A percentile compares a stretch with the other conserved stretches of the same genome.
phyloP scores from a whole-genome alignment of 2,113 vertebrate genomes.

The Spheniscus mendiculus region DNA sequence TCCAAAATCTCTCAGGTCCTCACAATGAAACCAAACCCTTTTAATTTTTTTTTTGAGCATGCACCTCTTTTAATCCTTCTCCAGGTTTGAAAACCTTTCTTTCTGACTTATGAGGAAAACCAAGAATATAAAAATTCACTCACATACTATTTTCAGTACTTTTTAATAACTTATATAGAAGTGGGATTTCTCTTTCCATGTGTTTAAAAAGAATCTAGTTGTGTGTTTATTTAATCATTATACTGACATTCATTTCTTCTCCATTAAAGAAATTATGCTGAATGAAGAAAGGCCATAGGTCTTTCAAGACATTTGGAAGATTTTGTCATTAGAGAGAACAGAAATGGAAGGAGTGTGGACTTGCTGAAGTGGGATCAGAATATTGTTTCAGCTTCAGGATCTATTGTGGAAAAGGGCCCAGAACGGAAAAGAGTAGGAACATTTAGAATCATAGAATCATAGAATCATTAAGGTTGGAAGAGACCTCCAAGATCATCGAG shows the following conservation, averaged over 20 bases:
- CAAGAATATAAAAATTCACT: not conserved
- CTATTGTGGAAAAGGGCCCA: not conserved
- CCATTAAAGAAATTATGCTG: not conserved
- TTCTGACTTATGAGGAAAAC: not conserved
- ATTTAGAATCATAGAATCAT: too few relatives aligned
- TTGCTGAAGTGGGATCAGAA: not conserved
- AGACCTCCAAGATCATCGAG: too few relatives aligned
- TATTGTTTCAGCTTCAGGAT: not conserved
- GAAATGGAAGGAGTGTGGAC: not conserved
- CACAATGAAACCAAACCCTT: not conserved
- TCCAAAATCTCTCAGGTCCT: not conserved
- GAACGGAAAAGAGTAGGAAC: not conserved
- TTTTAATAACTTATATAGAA: not conserved
- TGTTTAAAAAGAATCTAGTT: not conserved
- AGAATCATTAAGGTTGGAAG: too few relatives aligned
- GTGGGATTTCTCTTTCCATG: not conserved
- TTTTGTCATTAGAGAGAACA: not conserved
- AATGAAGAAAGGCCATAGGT: not conserved
- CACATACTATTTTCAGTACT: not conserved
- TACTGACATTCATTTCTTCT: not conserved
- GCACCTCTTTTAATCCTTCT: not conserved
- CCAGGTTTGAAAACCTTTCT: not conserved
- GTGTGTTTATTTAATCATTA: not conserved
- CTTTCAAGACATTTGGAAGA: not conserved
- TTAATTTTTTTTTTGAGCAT: not conserved